Percentiles rank a stretch among this genome's conserved stretches.
These are phyloP conservation scores for Leucophora obtusa DNA, from an alignment of 2,888 invertebrate species.

Conservation along the genomic window DNA sequence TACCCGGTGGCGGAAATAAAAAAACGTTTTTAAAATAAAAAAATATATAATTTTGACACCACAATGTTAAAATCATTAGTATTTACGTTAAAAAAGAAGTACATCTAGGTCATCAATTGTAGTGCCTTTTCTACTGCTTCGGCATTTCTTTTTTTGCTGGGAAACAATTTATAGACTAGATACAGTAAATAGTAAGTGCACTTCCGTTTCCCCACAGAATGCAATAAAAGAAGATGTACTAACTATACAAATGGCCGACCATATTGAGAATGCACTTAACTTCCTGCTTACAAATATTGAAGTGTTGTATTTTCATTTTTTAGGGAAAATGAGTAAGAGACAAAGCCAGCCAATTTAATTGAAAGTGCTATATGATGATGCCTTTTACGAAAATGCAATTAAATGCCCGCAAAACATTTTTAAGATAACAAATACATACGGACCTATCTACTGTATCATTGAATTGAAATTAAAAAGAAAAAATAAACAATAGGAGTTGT, in stretches of 20 bases:
- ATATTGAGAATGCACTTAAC: constrained; percentile 72
- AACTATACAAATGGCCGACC: constrained; percentile 35
- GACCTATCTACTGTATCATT: constrained; percentile 20
- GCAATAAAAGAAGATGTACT: constrained; percentile 49
- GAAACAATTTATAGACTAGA: constrained; percentile 9
- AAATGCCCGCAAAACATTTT: constrained; percentile 72
- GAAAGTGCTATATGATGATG: constrained; percentile 77
- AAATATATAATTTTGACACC: too few species aligned
- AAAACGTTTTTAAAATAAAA: too few species aligned
- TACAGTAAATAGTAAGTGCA: constrained; percentile 14
- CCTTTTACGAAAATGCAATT: constrained; percentile 74
- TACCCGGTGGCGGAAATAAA: too few species aligned
- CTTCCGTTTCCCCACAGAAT: constrained; percentile 52
- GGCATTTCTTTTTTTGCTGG: too few species aligned
- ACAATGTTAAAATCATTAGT: too few species aligned
- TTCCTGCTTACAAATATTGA: constrained; percentile 68
- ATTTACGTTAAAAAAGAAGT: too few species aligned
- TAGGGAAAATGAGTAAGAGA: constrained; percentile 18
- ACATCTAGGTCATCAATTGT: too few species aligned
- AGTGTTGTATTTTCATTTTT: constrained; percentile 44
- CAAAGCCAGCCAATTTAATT: constrained; percentile 71
- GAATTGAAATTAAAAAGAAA: constrained; percentile 42
- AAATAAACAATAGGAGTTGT: constrained; percentile 22
- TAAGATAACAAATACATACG: constrained; percentile 54
- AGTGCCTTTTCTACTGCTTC: too few species aligned